Percentiles rank a stretch among this genome's conserved stretches.
phyloP scores from a whole-genome alignment of 2,888 invertebrate genomes.

The Dexiosoma caninum region DNA sequence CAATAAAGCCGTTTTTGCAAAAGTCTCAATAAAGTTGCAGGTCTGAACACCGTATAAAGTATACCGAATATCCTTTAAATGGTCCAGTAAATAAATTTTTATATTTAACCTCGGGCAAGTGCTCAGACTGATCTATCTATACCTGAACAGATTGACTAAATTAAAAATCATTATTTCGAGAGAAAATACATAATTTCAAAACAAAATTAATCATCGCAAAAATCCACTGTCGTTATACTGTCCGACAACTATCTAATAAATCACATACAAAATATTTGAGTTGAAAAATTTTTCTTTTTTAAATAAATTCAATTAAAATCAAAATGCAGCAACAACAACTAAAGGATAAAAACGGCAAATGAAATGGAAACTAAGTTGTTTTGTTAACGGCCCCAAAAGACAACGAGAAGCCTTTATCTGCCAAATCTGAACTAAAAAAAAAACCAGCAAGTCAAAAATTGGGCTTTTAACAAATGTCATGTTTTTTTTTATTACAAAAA shows the following conservation, averaged over 20 bases:
- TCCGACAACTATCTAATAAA: slow-evolving; percentile 16
- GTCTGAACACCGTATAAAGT: no score
- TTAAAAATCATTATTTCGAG: no score
- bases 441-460: slow-evolving; percentile 1
- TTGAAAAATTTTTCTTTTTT: slow-evolving; percentile 15
- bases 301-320: slow-evolving; percentile 51
- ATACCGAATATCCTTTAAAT: no score
- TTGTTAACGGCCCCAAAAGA: slow-evolving; percentile 33
- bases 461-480: slow-evolving; percentile 35
- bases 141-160: no score
- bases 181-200: no score
- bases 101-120: no score
- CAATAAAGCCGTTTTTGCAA: no score
- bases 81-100: no score
- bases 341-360: background rate
- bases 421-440: background rate
- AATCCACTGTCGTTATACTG: slow-evolving; percentile 41
- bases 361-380: slow-evolving; percentile 44
- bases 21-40: no score
- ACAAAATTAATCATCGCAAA: no score
- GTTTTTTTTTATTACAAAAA: slow-evolving; percentile 16
- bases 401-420: slow-evolving; percentile 34
- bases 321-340: background rate
- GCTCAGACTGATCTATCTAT: no score
- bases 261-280: background rate